Evolutionary conservation across 2,113 vertebrate genomes (phyloP).

Genomic region (Stigmatopora nigra): DNA sequence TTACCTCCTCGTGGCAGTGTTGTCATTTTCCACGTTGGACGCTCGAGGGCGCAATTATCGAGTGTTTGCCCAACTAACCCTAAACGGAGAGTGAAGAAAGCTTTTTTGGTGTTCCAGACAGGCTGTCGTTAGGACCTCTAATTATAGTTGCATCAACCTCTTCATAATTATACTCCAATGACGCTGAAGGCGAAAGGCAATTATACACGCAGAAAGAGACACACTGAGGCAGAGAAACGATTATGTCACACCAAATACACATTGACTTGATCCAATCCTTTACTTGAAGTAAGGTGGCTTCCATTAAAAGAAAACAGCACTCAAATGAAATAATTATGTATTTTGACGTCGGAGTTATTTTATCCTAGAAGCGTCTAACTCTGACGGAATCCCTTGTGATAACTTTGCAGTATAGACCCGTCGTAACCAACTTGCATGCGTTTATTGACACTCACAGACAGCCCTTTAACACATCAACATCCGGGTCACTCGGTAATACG

Average conservation of each 20-base stretch:
- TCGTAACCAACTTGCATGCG: too few relatives aligned
- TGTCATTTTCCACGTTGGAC: not conserved
- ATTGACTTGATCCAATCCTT: not conserved
- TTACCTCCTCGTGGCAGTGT: not conserved
- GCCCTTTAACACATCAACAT: too few relatives aligned
- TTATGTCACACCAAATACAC: not conserved
- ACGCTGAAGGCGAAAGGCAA: not conserved
- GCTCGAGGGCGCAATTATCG: not conserved
- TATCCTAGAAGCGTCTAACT: not conserved
- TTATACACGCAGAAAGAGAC: not conserved
- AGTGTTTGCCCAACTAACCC: not conserved
- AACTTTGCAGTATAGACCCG: too few relatives aligned
- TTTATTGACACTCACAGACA: too few relatives aligned
- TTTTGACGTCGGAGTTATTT: not conserved
- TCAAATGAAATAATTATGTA: not conserved
- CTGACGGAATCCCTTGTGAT: slow-evolving; percentile 10
- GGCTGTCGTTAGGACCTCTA: not conserved
- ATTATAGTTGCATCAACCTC: not conserved
- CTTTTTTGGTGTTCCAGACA: not conserved
- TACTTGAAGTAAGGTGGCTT: not conserved
- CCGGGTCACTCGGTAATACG: too few relatives aligned
- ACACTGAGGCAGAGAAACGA: not conserved
- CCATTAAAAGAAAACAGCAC: not conserved
- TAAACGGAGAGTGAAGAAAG: not conserved
- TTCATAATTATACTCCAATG: not conserved